A percentile compares a stretch with the other conserved stretches of the same genome.
These are phyloP conservation scores for Acropora yongei DNA, from an alignment of 64 coral and sea anemone species.

Conservation along the genomic window DNA sequence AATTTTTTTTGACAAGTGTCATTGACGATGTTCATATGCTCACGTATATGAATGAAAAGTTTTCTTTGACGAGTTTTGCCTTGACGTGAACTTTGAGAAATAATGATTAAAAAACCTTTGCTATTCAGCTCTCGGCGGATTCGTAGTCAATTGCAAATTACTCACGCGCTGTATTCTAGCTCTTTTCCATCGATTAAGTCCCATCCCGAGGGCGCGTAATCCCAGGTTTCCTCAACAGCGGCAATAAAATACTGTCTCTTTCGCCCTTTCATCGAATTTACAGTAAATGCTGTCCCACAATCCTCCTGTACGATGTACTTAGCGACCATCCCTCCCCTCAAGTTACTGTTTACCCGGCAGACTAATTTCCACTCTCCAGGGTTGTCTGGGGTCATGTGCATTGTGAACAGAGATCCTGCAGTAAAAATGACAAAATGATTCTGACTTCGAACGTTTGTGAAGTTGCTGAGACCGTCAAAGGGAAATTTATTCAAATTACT, in stretches of 20 bases:
- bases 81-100: too few relatives aligned
- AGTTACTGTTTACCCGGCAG: slow-evolving; percentile 79
- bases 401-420: slow-evolving; percentile 67
- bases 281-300: slow-evolving; percentile 1
- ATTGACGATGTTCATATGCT: too few relatives aligned
- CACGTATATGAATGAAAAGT: too few relatives aligned
- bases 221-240: slow-evolving; percentile 65
- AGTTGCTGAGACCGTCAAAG: background rate
- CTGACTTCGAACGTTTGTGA: background rate
- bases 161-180: slow-evolving; percentile 64
- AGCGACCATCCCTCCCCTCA: slow-evolving; percentile 78
- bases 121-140: too few relatives aligned
- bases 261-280: slow-evolving; percentile 20
- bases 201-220: slow-evolving; percentile 73
- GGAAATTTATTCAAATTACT: background rate
- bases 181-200: slow-evolving; percentile 51
- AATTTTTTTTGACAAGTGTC: too few relatives aligned
- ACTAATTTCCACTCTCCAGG: slow-evolving; percentile 80
- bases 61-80: too few relatives aligned
- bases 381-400: slow-evolving; percentile 82
- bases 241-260: slow-evolving; percentile 77
- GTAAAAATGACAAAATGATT: background rate
- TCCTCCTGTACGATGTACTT: slow-evolving; percentile 68
- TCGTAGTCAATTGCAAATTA: background rate
- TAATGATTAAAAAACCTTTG: too few relatives aligned